Evolutionary conservation across 2,797 vertebrate genomes (phyloP).

Genomic region (Mionectes olivaceus): DNA sequence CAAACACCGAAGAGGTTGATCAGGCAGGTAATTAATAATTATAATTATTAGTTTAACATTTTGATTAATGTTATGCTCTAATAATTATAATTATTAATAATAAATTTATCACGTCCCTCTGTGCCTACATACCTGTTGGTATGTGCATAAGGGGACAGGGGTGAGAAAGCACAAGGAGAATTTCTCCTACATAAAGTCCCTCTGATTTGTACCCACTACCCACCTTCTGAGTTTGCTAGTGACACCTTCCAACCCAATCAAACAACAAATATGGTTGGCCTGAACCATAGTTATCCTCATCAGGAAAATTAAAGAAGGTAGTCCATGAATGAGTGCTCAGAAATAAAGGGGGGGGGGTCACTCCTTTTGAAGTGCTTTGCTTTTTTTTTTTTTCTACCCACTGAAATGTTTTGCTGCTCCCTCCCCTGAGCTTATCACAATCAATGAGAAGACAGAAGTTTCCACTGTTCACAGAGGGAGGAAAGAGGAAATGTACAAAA

Average conservation of each 20-base stretch:
- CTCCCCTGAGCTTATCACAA: not conserved
- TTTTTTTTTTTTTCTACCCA: conserved; percentile 21
- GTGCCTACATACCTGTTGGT: not conserved
- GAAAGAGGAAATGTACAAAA: conserved; percentile 31
- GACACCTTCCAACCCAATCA: not conserved
- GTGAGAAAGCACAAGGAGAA: not conserved
- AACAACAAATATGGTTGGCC: not conserved
- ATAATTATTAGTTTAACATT: no score
- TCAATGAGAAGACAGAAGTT: conserved; percentile 4
- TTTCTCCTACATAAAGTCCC: not conserved
- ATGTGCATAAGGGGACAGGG: not conserved
- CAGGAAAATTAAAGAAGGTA: conserved; percentile 16
- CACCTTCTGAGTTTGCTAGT: not conserved
- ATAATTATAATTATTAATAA: not conserved
- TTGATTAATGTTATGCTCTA: no score
- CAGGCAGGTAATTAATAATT: not conserved
- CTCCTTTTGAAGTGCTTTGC: conserved; percentile 37
- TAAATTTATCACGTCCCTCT: not conserved
- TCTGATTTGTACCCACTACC: not conserved
- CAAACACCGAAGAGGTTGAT: not conserved
- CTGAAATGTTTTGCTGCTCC: conserved; percentile 5
- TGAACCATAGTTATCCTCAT: conserved; percentile 1
- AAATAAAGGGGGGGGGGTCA: not conserved
- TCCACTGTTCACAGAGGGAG: conserved; percentile 21
- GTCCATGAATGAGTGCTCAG: not conserved